Base-by-base conservation (phyloP, 2,113 vertebrate genomes). In the Holacanthus passer region DNA sequence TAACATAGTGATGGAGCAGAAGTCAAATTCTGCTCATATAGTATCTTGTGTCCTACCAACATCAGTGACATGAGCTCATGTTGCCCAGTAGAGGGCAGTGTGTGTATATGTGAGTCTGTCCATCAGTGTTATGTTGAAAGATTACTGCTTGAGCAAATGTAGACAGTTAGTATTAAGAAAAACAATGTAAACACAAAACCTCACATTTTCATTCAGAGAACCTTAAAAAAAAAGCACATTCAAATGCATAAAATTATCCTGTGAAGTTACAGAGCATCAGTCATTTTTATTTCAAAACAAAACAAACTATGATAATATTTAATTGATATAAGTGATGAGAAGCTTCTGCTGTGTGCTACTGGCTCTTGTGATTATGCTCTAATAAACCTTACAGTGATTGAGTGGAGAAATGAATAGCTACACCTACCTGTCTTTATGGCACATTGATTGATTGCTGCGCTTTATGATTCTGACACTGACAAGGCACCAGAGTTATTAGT, bases 61-160 rank as follows among this genome's bases (percentile, higher is more conserved):
- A 27, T 58, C 50, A 63, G 9, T 16, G 39, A 67, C 53, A 78
- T 67, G 19, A 66, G 19, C 32, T n/a, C 12, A 45, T 56, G 63
- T 56, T 45, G 16, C 43, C 90, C 93, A 93, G 92, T 73, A 93
- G 91, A 88, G 90, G 92, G 89, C 90, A 85, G 85, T 77, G 79
- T 83, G 66, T 43, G 60, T 58, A 13, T 70, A 4, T 45, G 53
- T 53, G 37, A 75, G 35, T 75, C 4, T 43, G 63, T 58, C 27
- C 64, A 69, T 81, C 77, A 74, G 37, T 62, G 22, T 71, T 37
- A 43, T 32, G 48, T 35, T 63, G 62, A 0, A 9, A 62, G 16
- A 53, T 3, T 20, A 55, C 76, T 59, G 50, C 17, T 53, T 35
- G 5, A 50, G 35, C 55, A 60, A 63, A 50, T 2, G 12, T 5